Conservation (phyloP, 2,888 invertebrate species). For the Tenthredo notha region DNA sequence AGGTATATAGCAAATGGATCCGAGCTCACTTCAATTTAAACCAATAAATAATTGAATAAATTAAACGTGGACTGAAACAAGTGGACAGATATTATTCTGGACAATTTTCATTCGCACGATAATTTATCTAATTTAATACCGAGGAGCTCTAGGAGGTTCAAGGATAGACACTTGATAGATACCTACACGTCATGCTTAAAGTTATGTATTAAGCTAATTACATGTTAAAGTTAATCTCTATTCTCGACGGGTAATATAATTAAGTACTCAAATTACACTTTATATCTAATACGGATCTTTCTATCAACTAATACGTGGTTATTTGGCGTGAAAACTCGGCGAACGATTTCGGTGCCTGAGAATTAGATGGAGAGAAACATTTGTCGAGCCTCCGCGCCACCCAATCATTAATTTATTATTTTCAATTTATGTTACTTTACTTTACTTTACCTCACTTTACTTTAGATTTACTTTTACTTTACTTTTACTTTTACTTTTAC, state of each 20-base stretch:
- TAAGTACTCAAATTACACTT: slow-evolving; percentile 61
- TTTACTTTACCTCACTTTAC: background rate
- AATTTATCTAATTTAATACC: background rate
- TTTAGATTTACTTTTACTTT: background rate
- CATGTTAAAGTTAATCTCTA: background rate
- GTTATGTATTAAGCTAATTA: background rate
- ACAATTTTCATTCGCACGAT: background rate
- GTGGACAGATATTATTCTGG: background rate
- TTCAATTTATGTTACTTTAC: background rate
- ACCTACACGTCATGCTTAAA: background rate
- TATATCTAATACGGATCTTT: slow-evolving; percentile 23
- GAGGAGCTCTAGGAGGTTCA: background rate
- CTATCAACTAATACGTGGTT: slow-evolving; percentile 45
- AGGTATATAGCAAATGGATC: background rate
- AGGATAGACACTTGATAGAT: background rate
- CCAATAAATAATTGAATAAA: background rate
- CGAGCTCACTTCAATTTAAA: background rate
- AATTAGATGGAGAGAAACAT: background rate
- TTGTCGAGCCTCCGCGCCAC: background rate
- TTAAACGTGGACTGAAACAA: background rate
- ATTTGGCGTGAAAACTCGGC: background rate
- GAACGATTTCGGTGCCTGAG: background rate
- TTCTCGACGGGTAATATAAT: slow-evolving; percentile 47
- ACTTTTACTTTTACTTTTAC: background rate
- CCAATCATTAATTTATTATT: background rate